Conservation (phyloP, 2,797 vertebrate genomes). For the Chrosomus eos region DNA sequence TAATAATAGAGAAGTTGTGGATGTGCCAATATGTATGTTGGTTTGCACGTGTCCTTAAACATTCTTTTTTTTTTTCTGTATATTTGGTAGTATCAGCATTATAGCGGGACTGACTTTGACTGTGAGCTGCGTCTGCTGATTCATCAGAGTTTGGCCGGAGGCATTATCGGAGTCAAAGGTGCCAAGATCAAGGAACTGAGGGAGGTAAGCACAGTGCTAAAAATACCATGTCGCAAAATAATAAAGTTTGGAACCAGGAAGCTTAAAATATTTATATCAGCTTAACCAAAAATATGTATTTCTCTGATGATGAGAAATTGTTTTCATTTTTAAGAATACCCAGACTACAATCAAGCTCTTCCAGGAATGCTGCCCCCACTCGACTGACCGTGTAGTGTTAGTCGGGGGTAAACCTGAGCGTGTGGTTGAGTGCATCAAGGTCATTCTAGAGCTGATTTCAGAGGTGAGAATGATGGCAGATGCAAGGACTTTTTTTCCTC, state of each 20-base stretch:
- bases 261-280: background rate
- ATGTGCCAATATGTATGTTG: too few relatives aligned
- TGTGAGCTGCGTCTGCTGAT: conserved; percentile 94
- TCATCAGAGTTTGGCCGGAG: conserved; percentile 96
- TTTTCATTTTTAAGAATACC: conserved; percentile 79
- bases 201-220: conserved; percentile 81
- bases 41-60: conserved; percentile 43
- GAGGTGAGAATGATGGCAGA: conserved; percentile 78
- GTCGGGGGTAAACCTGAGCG: conserved; percentile 96
- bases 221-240: conserved; percentile 8
- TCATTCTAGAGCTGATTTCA: conserved; percentile 94
- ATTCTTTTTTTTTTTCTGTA: background rate
- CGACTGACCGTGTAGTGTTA: conserved; percentile 95
- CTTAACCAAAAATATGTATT: background rate
- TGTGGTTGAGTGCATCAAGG: conserved; percentile 97
- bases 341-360: conserved; percentile 98
- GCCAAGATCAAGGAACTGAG: conserved; percentile 98
- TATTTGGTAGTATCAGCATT: conserved; percentile 92
- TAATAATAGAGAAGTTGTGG: too few relatives aligned
- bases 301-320: background rate
- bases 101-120: conserved; percentile 97
- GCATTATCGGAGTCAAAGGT: conserved; percentile 98
- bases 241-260: background rate
- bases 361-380: conserved; percentile 98
- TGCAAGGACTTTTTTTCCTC: background rate